Base-by-base conservation (phyloP, 2,888 invertebrate species). In the Mesodorylaimus sp. region DNA sequence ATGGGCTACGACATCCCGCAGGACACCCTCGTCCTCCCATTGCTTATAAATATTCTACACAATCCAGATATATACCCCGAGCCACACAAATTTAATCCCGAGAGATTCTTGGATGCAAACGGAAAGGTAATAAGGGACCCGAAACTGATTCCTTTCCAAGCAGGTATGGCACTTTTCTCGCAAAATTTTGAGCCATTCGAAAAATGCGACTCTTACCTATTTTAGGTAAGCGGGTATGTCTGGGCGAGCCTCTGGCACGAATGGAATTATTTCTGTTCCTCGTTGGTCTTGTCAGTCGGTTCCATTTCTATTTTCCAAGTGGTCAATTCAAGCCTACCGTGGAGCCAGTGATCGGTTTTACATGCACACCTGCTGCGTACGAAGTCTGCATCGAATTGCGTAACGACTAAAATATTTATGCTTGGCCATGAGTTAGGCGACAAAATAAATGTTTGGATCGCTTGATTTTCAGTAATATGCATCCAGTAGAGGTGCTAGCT, bases 181-280 rank as follows among this genome's bases (percentile, higher is more conserved):
- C n/a, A n/a, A n/a, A n/a, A n/a, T n/a, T n/a, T n/a, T n/a, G n/a
- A n/a, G n/a, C n/a, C n/a, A n/a, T n/a, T n/a, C n/a, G n/a, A n/a
- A n/a, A n/a, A n/a, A n/a, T n/a, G n/a, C n/a, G n/a, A n/a, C n/a
- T n/a, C n/a, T n/a, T n/a, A n/a, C n/a, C n/a, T n/a, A n/a, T n/a
- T n/a, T n/a, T 58, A 3, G 66, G 65, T 1, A 56, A 59, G 44
- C 52, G 66, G 23, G 54, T 58, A 29, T 66, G 65, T 51, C 57
- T 61, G 0, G 66, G 65, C 1, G 63, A 65, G 53, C 57, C 56
- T 36, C 52, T 66, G 26, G 63, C 61, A 1, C 54, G 54, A 25
- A 54, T 60, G 56, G 63, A 65, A 55, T 47, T 66, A 19, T 61
- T 63, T 45, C 36, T 65, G 27, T 64, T 62, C 52, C 58, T 65